A percentile compares a stretch with the other conserved stretches of the same genome.
These are phyloP conservation scores for Aptenodytes forsteri DNA, from an alignment of 2,113 vertebrate species.

Conservation along the genomic window DNA sequence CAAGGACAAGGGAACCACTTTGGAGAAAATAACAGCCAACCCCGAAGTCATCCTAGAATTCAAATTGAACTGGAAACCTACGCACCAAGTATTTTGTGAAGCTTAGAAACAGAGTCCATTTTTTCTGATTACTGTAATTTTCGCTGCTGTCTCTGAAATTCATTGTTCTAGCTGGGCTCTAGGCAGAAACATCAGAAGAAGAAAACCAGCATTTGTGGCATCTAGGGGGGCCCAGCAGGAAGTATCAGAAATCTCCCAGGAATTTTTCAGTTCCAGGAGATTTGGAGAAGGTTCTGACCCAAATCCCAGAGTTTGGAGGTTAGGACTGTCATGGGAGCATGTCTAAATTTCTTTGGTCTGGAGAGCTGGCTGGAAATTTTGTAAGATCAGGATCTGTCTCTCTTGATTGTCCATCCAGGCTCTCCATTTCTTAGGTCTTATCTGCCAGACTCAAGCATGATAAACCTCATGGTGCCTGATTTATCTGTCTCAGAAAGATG, in stretches of 20 bases:
- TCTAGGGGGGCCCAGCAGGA: neutral
- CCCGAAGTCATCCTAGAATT: conserved; percentile 39
- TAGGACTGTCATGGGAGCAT: neutral
- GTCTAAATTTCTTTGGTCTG: neutral
- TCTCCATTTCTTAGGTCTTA: conserved; percentile 10
- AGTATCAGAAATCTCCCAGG: neutral
- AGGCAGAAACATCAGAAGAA: neutral
- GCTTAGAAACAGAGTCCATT: neutral
- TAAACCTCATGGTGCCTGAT: conserved; percentile 14
- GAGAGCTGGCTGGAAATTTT: neutral
- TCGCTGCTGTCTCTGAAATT: neutral
- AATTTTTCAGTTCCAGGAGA: neutral
- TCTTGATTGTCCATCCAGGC: neutral
- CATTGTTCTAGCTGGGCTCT: neutral
- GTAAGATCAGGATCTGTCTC: neutral
- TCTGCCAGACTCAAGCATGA: conserved; percentile 5
- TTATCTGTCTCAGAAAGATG: conserved; percentile 16
- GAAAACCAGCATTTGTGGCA: neutral
- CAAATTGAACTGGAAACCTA: conserved; percentile 26
- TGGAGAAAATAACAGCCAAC: conserved; percentile 41
- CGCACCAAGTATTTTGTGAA: neutral
- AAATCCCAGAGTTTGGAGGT: neutral
- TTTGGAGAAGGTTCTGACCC: neutral
- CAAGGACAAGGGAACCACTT: conserved; percentile 57
- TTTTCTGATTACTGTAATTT: neutral